A percentile compares a stretch with the other conserved stretches of the same genome.
Conservation (phyloP, 1,140 invertebrate genomes). For the Drosophila parabipectinata region DNA sequence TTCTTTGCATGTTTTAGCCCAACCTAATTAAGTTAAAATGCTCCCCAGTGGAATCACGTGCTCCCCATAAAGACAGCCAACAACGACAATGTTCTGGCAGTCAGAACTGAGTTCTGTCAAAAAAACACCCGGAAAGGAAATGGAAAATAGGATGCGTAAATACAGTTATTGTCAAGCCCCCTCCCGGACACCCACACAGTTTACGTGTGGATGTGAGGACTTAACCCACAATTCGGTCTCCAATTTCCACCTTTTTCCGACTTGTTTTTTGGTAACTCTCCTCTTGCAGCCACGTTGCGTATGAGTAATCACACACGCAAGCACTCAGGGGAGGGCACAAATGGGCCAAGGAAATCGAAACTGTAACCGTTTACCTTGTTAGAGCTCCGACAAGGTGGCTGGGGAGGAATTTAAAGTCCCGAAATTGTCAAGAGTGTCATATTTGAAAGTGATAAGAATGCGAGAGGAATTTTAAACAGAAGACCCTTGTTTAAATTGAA, state of each 20-base stretch:
- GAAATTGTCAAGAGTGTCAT: slow-evolving; percentile 6
- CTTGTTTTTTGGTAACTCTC: slow-evolving; percentile 19
- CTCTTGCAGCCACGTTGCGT: slow-evolving; percentile 47
- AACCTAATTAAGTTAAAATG: slow-evolving; percentile 81
- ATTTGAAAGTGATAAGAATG: slow-evolving; percentile 4
- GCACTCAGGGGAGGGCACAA: slow-evolving; percentile 13
- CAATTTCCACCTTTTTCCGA: slow-evolving; percentile 11
- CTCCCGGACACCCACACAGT: background rate
- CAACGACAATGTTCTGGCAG: slow-evolving; percentile 29
- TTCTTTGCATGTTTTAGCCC: slow-evolving; percentile 50
- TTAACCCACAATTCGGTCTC: slow-evolving; percentile 17
- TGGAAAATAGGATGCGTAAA: slow-evolving; percentile 45
- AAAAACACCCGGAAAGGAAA: slow-evolving; percentile 5
- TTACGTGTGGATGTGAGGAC: background rate
- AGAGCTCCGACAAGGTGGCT: slow-evolving; percentile 3
- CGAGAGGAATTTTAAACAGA: background rate
- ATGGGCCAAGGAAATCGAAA: slow-evolving; percentile 53
- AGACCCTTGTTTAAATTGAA: background rate
- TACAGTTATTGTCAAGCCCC: slow-evolving; percentile 31
- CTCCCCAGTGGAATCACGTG: slow-evolving; percentile 79
- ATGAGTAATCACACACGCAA: slow-evolving; percentile 64
- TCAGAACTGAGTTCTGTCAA: slow-evolving; percentile 20
- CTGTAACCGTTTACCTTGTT: slow-evolving; percentile 61
- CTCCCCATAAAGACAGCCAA: slow-evolving; percentile 51
- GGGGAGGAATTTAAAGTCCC: slow-evolving; percentile 5